These are phyloP conservation scores for Pandion haliaetus DNA, from an alignment of 2,113 vertebrate genomes.

Conservation along the genomic window DNA sequence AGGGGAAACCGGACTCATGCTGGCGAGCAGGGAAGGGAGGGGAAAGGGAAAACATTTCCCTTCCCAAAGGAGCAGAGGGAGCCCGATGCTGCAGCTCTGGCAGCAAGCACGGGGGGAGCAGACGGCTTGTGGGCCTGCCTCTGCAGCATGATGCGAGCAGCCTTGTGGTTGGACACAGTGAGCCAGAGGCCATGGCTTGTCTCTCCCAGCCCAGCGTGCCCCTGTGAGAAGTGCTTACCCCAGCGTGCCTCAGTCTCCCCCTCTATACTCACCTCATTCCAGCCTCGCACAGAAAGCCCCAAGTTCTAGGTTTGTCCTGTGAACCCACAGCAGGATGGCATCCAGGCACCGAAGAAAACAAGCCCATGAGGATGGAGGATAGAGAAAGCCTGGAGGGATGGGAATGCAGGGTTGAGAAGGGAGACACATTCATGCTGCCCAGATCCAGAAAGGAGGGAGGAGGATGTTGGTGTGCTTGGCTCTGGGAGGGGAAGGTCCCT, in stretches of 20 bases:
- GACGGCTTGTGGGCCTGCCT: background rate
- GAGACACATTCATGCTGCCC: background rate
- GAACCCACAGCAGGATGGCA: background rate
- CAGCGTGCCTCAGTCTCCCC: background rate
- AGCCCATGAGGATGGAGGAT: background rate
- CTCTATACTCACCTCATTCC: background rate
- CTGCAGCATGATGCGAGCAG: accelerated
- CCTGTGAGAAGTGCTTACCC: background rate
- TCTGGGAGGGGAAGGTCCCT: background rate
- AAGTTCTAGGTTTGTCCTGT: background rate
- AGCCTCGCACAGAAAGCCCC: background rate
- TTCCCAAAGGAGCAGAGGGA: background rate
- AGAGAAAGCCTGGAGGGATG: background rate
- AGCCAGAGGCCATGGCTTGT: background rate
- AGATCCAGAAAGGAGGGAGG: background rate
- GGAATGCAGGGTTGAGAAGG: background rate
- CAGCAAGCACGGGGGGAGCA: background rate
- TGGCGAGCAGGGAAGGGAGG: background rate
- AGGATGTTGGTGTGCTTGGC: background rate
- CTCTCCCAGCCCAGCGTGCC: accelerated
- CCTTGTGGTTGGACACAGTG: background rate
- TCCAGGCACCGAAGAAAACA: background rate
- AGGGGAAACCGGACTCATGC: slow-evolving; percentile 20
- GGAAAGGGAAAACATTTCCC: slow-evolving; percentile 38
- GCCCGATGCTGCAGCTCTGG: background rate